Conservation (phyloP, 2,888 invertebrate species). For the Slavum lentiscoides region DNA sequence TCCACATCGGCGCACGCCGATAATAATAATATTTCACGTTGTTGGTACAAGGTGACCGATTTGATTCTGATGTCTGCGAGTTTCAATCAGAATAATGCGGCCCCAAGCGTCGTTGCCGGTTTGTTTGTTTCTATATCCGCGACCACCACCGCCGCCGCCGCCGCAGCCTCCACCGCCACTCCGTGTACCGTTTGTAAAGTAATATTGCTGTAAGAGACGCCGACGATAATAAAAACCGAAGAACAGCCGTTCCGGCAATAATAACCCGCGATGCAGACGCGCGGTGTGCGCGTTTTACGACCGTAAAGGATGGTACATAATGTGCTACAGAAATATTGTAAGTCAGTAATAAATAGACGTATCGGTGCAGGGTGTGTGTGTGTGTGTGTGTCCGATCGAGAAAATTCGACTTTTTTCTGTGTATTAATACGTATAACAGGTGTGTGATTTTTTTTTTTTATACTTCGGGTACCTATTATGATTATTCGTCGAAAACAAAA, state of each 20-base stretch:
- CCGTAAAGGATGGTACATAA: too few relatives aligned
- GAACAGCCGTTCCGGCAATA: constrained; percentile 17
- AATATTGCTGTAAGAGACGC: constrained; percentile 23
- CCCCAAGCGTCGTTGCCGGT: background rate
- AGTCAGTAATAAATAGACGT: too few relatives aligned
- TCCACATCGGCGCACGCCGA: background rate
- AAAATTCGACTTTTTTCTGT: too few relatives aligned
- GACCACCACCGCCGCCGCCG: background rate
- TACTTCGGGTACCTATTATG: too few relatives aligned
- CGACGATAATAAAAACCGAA: constrained; percentile 36
- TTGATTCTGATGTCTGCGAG: background rate
- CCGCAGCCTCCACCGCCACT: too few relatives aligned
- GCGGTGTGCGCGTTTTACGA: constrained; percentile 18
- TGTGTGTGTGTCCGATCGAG: too few relatives aligned
- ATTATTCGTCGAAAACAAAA: too few relatives aligned
- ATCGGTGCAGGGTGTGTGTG: too few relatives aligned
- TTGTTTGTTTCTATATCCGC: constrained; percentile 29
- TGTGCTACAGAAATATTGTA: too few relatives aligned
- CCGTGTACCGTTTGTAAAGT: background rate
- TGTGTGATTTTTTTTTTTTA: too few relatives aligned
- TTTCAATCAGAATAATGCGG: constrained; percentile 12
- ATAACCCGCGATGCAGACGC: background rate
- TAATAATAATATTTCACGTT: background rate
- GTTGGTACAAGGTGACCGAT: background rate
- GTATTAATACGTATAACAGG: too few relatives aligned